A percentile compares a stretch with the other conserved stretches of the same genome.
phyloP scores from a whole-genome alignment of 2,797 vertebrate species.

The Enteromius argenteus region DNA sequence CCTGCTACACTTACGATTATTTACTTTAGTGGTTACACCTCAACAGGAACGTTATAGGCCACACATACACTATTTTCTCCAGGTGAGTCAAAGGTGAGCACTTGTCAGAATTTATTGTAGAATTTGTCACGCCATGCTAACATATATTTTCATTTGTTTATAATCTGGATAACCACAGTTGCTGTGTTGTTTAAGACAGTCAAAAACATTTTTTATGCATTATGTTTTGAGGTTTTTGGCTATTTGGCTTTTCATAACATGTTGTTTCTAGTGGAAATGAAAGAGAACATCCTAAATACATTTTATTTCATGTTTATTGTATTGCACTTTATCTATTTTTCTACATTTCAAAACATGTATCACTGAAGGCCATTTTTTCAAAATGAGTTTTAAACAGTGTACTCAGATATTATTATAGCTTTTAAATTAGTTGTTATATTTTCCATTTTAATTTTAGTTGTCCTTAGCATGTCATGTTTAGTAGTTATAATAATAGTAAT shows the following conservation, averaged over 20 bases:
- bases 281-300: background rate
- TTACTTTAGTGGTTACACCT: conserved; percentile 68
- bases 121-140: background rate
- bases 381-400: background rate
- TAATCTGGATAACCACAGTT: background rate
- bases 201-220: background rate
- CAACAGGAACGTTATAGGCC: conserved; percentile 22
- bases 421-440: background rate
- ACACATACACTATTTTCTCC: background rate
- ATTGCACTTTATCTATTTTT: background rate
- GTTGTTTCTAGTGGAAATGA: background rate
- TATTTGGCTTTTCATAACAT: background rate
- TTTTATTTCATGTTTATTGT: background rate
- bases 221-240: background rate
- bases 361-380: background rate
- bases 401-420: background rate
- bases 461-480: background rate
- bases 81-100: conserved; percentile 15
- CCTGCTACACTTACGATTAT: conserved; percentile 78
- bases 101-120: background rate
- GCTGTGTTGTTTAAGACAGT: background rate
- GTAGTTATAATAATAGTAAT: background rate
- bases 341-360: background rate
- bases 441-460: background rate
- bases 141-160: conserved; percentile 13